These are phyloP conservation scores for Aradophagus sp. DNA, from an alignment of 1,140 invertebrate species.

Conservation along the genomic window DNA sequence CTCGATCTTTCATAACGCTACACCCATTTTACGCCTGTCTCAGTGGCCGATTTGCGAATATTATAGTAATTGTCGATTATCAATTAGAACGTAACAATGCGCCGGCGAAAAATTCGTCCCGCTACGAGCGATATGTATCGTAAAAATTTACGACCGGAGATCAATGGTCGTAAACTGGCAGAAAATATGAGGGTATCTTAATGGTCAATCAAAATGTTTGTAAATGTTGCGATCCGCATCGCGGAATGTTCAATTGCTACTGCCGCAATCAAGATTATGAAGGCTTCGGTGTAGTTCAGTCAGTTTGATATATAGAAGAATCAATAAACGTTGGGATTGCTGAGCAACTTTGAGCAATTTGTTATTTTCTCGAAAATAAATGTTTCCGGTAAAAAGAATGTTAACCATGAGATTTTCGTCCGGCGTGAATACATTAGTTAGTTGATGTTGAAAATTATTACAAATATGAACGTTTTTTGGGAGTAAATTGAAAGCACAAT, in stretches of 20 bases:
- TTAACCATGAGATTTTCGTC: too few species aligned
- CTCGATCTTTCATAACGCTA: conserved; percentile 18
- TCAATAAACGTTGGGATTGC: too few species aligned
- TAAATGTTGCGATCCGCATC: conserved; percentile 41
- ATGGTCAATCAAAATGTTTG: conserved; percentile 38
- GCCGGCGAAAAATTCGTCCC: conserved; percentile 15
- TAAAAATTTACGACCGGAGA: conserved; percentile 23
- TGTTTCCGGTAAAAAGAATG: too few species aligned
- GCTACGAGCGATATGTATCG: conserved; percentile 14
- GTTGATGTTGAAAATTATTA: too few species aligned
- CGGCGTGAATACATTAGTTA: too few species aligned
- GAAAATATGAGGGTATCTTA: conserved; percentile 43
- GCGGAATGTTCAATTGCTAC: conserved; percentile 34
- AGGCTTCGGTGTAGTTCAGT: conserved; percentile 12
- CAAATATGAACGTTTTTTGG: too few species aligned
- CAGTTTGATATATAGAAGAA: neutral
- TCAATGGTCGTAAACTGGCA: conserved; percentile 29
- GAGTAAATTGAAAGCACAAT: too few species aligned
- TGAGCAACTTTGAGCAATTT: too few species aligned
- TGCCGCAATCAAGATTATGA: conserved; percentile 32
- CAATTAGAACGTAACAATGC: conserved; percentile 32
- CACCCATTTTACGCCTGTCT: conserved; percentile 10
- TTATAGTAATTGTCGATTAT: conserved; percentile 22
- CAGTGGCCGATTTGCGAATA: conserved; percentile 10
- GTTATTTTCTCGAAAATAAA: too few species aligned